Evolutionary conservation across 1,140 invertebrate species (phyloP), one percentile per base, ranked within the genome.

Genomic region (Bombus difficillimus): DNA sequence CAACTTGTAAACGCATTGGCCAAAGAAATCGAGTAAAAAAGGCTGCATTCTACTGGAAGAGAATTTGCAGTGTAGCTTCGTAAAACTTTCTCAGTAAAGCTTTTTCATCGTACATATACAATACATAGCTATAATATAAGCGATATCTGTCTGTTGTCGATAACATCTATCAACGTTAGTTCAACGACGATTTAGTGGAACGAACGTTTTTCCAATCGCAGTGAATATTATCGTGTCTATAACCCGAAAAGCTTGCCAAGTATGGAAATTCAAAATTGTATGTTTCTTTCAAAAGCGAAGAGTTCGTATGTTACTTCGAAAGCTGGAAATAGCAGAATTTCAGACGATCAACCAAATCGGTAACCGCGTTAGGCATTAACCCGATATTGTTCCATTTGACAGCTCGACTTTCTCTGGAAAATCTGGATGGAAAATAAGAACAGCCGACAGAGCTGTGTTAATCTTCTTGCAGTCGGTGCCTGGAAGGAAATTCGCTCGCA

Each of bases 391-490:
- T 39, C 34, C 2, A 25, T 39, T 39, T 28, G 25, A 3, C 1
- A 18, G 39, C 5, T 15, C 3, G 43, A n/a, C 12, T n/a, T 41
- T 15, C 25, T 69, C 32, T 34, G 9, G 5, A 5, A 57, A 3
- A 32, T 34, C 22, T 64, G 1, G 3, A 28, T 47, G 8, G n/a
- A 72, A 81, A 72, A 72, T 72, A 28, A 18, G 5, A 32, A 69
- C 32, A 10, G 12, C 62, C 47, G 43, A 18, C 28, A 15, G 8
- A 34, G 15, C 12, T 62, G 47, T n/a, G 53, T 73, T 81, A 62
- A 73, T 81, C 62, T 73, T 81, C 53, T 43, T 62, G 28, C 10
- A 73, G 22, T 39, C 43, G 43, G 43, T 47, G 43, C 43, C 43
- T 15, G 43, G 43, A 47, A 47, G 43, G 0, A 47, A 47, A 47